Evolutionary conservation across 1,140 invertebrate species (phyloP).

Genomic region (Drosophila bocqueti): DNA sequence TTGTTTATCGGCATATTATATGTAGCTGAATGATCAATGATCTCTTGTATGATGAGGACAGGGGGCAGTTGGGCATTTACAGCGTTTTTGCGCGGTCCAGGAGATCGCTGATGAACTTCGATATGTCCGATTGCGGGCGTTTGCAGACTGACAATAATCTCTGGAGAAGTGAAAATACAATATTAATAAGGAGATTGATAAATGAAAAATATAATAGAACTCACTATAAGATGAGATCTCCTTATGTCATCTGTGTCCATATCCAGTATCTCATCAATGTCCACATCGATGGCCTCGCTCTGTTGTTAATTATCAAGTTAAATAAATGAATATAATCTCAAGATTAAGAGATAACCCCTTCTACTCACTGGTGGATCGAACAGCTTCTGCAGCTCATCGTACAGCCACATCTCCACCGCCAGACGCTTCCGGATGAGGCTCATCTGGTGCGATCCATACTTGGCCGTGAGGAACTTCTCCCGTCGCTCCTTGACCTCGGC

Average conservation of each 20-base stretch:
- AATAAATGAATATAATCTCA: neutral
- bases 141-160: constrained; percentile 92
- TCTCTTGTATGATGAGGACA: constrained; percentile 15
- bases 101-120: constrained; percentile 96
- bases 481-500: constrained; percentile 93
- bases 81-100: constrained; percentile 95
- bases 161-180: constrained; percentile 85
- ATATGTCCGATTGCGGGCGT: constrained; percentile 93
- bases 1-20: constrained; percentile 63
- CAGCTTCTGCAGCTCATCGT: constrained; percentile 96
- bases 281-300: constrained; percentile 93
- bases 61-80: constrained; percentile 71
- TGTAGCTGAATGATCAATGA: constrained; percentile 52
- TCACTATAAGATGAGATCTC: constrained; percentile 92
- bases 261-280: constrained; percentile 96
- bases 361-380: constrained; percentile 91
- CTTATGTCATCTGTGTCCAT: constrained; percentile 95
- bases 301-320: constrained; percentile 15
- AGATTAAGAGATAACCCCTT: neutral
- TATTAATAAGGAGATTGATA: neutral
- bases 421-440: constrained; percentile 96
- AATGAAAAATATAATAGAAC: constrained; percentile 26
- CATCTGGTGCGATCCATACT: constrained; percentile 99
- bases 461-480: constrained; percentile 98
- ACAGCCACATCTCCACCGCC: constrained; percentile 98